phyloP scores from a whole-genome alignment of 2,113 vertebrate species.

The Chaetodon auriga region DNA sequence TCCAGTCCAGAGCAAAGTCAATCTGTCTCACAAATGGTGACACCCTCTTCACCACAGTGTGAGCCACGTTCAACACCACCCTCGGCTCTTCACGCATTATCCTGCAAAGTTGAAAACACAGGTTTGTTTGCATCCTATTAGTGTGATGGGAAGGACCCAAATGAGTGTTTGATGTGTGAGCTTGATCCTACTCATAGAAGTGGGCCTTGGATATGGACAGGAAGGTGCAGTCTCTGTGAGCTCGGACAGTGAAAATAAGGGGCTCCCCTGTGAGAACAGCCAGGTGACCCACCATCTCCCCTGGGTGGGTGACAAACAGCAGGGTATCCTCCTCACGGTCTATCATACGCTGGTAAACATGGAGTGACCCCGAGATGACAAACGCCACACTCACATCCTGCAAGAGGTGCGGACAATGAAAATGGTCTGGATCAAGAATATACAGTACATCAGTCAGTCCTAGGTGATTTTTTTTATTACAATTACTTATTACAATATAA shows the following conservation, averaged over 20 bases:
- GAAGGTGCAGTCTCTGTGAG: constrained; percentile 93
- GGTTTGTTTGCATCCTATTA: background rate
- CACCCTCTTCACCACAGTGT: constrained; percentile 91
- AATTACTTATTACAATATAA: background rate
- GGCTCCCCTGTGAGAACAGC: constrained; percentile 96
- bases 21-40: constrained; percentile 94
- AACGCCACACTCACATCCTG: constrained; percentile 94
- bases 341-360: constrained; percentile 93
- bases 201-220: constrained; percentile 94
- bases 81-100: constrained; percentile 93
- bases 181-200: constrained; percentile 93
- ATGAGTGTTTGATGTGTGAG: background rate
- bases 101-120: constrained; percentile 75
- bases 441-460: background rate
- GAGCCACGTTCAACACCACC: constrained; percentile 91
- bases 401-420: background rate
- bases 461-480: background rate
- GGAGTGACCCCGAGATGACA: constrained; percentile 92
- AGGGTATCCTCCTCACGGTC: constrained; percentile 92
- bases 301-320: constrained; percentile 92
- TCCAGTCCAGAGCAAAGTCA: constrained; percentile 97
- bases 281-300: constrained; percentile 95
- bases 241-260: constrained; percentile 93
- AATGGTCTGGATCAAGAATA: background rate
- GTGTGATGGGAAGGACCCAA: background rate